Conservation (phyloP, 2,888 invertebrate species). For the Arctia plantaginis region DNA sequence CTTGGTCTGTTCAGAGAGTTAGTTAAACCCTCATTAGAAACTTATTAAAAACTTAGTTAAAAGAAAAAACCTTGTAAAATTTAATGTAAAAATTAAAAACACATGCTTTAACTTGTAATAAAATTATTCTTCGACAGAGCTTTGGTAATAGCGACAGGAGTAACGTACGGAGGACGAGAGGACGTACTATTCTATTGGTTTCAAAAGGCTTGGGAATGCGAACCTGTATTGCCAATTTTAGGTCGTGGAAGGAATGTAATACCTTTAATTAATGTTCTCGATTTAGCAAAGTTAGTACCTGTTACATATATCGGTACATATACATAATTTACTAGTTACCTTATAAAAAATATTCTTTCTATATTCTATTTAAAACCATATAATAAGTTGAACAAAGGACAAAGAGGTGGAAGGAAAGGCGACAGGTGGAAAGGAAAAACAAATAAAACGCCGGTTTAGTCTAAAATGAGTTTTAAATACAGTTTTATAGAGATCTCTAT, state of each 20-base stretch:
- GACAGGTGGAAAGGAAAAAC: background rate
- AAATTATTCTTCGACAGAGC: slow-evolving; percentile 59
- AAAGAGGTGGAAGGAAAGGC: background rate
- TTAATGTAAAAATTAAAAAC: no score
- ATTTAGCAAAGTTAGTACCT: slow-evolving; percentile 84
- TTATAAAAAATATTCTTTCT: no score
- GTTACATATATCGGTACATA: background rate
- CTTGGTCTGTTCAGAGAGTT: background rate
- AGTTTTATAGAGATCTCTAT: no score
- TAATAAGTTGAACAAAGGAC: background rate
- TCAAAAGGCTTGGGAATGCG: slow-evolving; percentile 89
- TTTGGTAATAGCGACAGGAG: slow-evolving; percentile 86
- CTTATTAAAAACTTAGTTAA: background rate
- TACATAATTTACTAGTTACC: no score
- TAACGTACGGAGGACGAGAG: slow-evolving; percentile 88
- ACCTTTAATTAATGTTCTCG: slow-evolving; percentile 88
- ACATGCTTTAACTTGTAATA: background rate
- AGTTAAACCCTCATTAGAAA: background rate
- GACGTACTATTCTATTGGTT: slow-evolving; percentile 88
- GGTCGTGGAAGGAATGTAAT: slow-evolving; percentile 86
- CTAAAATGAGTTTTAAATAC: no score
- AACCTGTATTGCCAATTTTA: slow-evolving; percentile 86
- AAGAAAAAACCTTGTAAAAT: no score
- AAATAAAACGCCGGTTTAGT: background rate
- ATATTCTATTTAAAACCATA: background rate